phyloP scores from a whole-genome alignment of 2,113 vertebrate species.

The Columba livia region DNA sequence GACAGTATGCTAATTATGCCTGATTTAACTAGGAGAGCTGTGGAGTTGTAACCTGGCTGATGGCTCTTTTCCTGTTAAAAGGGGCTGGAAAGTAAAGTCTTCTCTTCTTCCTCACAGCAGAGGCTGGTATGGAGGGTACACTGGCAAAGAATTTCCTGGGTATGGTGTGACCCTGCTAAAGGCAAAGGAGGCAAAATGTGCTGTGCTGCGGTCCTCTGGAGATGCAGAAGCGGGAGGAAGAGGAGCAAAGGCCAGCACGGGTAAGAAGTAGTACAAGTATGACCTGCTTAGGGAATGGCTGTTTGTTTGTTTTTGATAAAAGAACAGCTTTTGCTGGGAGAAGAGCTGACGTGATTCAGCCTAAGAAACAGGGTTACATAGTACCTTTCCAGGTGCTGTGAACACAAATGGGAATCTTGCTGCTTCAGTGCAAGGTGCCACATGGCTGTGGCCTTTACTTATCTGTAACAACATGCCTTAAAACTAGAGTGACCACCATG shows the following conservation, averaged over 20 bases:
- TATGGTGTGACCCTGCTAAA: background rate
- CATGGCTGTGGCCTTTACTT: fast-evolving
- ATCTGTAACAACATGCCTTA: background rate
- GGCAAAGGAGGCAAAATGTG: background rate
- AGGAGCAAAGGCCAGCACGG: background rate
- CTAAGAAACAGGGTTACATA: background rate
- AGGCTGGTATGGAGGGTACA: fast-evolving
- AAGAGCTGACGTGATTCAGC: background rate
- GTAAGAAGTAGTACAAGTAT: background rate
- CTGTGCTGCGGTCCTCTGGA: background rate
- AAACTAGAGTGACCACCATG: background rate
- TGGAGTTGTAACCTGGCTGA: background rate
- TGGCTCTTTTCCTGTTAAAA: background rate
- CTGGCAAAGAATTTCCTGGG: fast-evolving
- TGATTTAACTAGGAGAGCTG: background rate
- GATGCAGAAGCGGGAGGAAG: background rate
- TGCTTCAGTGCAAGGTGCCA: background rate
- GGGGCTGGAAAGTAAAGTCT: background rate
- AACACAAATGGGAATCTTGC: background rate
- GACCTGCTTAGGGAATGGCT: background rate
- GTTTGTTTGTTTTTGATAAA: background rate
- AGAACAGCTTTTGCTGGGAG: background rate
- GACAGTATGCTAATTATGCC: too few species aligned
- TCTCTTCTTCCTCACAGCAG: background rate
- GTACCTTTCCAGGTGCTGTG: background rate